Conservation (phyloP, 2,888 invertebrate genomes). For the Harpagoxenus sublaevis region DNA sequence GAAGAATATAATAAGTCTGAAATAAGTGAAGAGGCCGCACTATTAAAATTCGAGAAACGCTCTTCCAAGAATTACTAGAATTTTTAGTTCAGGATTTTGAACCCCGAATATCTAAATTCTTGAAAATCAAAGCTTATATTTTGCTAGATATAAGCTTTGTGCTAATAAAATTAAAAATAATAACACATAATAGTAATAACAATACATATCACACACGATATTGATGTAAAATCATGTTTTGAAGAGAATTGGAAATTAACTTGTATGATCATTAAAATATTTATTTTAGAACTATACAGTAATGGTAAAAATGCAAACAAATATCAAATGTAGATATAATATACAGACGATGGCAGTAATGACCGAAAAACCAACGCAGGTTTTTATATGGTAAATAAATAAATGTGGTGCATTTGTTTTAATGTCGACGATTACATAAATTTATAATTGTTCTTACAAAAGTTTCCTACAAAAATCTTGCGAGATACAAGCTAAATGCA, state of each 20-base stretch:
- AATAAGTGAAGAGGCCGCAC: too few relatives aligned
- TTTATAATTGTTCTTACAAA: slow-evolving; percentile 56
- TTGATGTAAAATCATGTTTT: neutral
- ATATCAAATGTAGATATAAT: slow-evolving; percentile 60
- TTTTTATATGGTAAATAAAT: slow-evolving; percentile 73
- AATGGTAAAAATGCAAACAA: slow-evolving; percentile 72
- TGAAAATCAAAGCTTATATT: neutral
- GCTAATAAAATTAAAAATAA: neutral
- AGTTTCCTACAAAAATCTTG: slow-evolving; percentile 40
- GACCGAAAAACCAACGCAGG: slow-evolving; percentile 57
- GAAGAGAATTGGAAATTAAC: neutral
- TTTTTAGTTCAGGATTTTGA: neutral
- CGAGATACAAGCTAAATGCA: slow-evolving; percentile 32
- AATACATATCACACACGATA: neutral
- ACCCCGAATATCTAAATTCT: neutral
- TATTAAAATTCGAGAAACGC: neutral
- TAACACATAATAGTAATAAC: too few relatives aligned
- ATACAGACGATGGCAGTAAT: slow-evolving; percentile 59
- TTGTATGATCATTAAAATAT: slow-evolving; percentile 80
- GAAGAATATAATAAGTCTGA: too few relatives aligned
- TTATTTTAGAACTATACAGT: slow-evolving; percentile 82
- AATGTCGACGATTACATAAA: slow-evolving; percentile 62
- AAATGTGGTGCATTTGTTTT: slow-evolving; percentile 66
- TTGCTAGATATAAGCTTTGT: neutral
- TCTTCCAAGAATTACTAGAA: neutral